Evolutionary conservation across 2,113 vertebrate genomes (phyloP).

Genomic region (Chrysochloris asiatica): DNA sequence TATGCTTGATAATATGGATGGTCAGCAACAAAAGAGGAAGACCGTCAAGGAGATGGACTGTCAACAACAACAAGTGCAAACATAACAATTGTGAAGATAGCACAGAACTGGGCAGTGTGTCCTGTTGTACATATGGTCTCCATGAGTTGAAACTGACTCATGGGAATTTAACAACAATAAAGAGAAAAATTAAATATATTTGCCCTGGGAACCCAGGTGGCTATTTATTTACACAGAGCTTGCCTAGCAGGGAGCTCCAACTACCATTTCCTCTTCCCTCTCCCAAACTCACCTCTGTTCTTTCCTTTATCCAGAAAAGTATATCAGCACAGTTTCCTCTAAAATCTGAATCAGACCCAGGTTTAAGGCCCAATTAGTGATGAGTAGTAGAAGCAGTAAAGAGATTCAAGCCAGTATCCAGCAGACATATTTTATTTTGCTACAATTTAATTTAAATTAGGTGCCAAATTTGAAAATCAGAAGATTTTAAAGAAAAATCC

Average conservation of each 20-base stretch:
- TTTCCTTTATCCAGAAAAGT: background rate
- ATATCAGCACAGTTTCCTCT: background rate
- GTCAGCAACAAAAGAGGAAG: too few species aligned
- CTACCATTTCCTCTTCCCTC: background rate
- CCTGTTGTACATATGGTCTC: too few species aligned
- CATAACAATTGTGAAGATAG: too few species aligned
- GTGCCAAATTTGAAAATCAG: constrained; percentile 18
- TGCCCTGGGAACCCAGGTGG: background rate
- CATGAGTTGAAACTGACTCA: too few species aligned
- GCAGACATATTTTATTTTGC: background rate
- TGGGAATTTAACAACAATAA: too few species aligned
- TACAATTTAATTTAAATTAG: background rate
- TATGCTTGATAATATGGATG: too few species aligned
- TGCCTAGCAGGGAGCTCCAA: background rate
- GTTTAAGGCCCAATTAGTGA: background rate
- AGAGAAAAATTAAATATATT: background rate
- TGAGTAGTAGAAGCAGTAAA: background rate
- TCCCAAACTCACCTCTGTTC: background rate
- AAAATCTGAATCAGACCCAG: background rate
- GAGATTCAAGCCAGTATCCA: background rate
- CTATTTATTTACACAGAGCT: too few species aligned
- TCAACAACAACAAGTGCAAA: too few species aligned
- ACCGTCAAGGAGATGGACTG: too few species aligned
- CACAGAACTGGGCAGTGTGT: too few species aligned
- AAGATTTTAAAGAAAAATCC: background rate